These are phyloP conservation scores for Lophura nycthemera DNA, from an alignment of 2,113 vertebrate genomes.

Conservation along the genomic window DNA sequence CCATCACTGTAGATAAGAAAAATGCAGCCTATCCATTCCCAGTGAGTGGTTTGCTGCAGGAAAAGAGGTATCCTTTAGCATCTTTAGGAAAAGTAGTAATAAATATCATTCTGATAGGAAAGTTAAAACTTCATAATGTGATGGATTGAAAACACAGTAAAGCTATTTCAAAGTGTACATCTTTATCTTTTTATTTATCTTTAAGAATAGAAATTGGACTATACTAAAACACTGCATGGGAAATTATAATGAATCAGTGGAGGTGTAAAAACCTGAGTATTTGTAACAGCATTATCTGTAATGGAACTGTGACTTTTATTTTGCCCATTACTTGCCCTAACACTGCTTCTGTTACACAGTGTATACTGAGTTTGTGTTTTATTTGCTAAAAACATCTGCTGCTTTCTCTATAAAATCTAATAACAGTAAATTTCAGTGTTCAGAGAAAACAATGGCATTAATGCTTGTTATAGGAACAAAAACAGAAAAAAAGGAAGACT, in stretches of 20 bases:
- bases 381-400: not conserved
- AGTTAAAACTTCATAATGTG: not conserved
- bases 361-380: not conserved
- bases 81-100: not conserved
- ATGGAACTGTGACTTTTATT: not conserved
- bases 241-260: not conserved
- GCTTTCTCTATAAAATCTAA: not conserved
- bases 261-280: not conserved
- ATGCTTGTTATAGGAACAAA: not conserved
- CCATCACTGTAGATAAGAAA: not conserved
- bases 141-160: not conserved
- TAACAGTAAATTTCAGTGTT: not conserved
- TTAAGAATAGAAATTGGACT: not conserved
- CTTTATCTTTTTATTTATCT: not conserved
- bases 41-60: not conserved
- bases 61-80: not conserved
- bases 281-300: not conserved
- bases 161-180: not conserved
- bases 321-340: not conserved
- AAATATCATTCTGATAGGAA: not conserved
- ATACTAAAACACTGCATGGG: not conserved
- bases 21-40: not conserved
- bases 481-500: not conserved
- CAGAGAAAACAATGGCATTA: not conserved
- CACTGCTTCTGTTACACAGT: not conserved